Percentiles rank a stretch among this genome's conserved stretches.
These are phyloP conservation scores for Rhimphoctona megacephalus DNA, from an alignment of 2,888 invertebrate species.

Conservation along the genomic window DNA sequence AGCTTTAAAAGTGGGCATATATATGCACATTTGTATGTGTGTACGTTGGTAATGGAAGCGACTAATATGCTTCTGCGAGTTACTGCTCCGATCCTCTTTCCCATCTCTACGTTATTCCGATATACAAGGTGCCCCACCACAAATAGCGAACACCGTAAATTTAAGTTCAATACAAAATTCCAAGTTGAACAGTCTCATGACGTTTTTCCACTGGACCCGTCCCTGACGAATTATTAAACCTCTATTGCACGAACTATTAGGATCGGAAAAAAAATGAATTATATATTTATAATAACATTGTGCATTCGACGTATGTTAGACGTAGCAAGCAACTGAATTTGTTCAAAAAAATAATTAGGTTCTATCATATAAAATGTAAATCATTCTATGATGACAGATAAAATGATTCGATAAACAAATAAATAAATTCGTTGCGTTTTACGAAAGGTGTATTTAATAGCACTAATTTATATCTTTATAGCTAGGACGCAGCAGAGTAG, in stretches of 20 bases:
- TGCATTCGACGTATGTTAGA: background rate
- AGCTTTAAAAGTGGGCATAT: conserved; percentile 3
- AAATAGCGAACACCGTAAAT: background rate
- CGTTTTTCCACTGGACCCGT: background rate
- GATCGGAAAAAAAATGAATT: background rate
- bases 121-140: background rate
- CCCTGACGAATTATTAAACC: background rate
- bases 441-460: too few relatives aligned
- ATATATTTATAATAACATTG: background rate
- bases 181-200: background rate
- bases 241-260: background rate
- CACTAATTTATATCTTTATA: too few relatives aligned
- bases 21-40: background rate
- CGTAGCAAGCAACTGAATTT: background rate
- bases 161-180: background rate
- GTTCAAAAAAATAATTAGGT: background rate
- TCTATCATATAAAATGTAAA: background rate
- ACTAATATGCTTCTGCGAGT: conserved; percentile 48
- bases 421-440: too few relatives aligned
- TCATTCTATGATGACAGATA: too few relatives aligned
- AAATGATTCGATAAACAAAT: too few relatives aligned
- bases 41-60: conserved; percentile 28
- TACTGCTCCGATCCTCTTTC: conserved; percentile 27
- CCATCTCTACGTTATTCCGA: background rate
- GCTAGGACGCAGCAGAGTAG: too few relatives aligned